Evolutionary conservation across 2,797 vertebrate genomes (phyloP), one percentile per base, ranked within the genome.

Genomic region (Diglossa cyanea): DNA sequence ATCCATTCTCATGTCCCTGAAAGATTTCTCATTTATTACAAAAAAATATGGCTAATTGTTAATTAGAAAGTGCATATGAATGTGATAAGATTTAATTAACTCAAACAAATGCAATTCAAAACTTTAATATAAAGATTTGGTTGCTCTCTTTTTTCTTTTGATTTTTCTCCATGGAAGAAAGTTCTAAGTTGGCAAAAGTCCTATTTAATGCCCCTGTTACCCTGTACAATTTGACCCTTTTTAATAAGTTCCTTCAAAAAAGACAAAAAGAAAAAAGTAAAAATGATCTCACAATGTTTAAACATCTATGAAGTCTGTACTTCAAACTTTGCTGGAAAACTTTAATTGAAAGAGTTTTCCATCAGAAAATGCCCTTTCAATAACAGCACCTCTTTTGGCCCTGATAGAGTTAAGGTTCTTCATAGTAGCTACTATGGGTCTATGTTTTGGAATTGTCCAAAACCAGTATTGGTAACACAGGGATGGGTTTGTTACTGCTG

Each of bases 51-150:
- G 53, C 80, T 95, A 96, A 96, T 97, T 95, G 91, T 92, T 96
- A 97, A 97, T 96, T 97, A 96, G 70, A 94, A 94, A 91, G 60
- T 71, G 95, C 85, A 92, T 51, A 77, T 9, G 31, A 95, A 95
- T 92, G 91, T 93, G 93, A 86, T 96, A 92, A 93, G 83, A 94
- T 97, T 96, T 97, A 97, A 97, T 97, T 97, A 97, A 95, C 72
- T 74, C 91, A 84, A 93, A 84, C 74, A 97, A 97, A 97, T 92
- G 84, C 58, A 93, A 92, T 53, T 75, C 68, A 91, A 94, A 93
- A 33, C 40, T 95, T 91, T 90, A 93, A 92, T 93, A 92, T 93
- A 86, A 83, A 82, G 66, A 75, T 83, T 91, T 92, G 79, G 21
- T 58, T 94, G 58, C 37, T 61, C 55, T 45, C 35, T 73, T 54